Evolutionary conservation across 2,888 invertebrate species (phyloP), one percentile per base, ranked within the genome.

Genomic region (Lysandra bellargus): DNA sequence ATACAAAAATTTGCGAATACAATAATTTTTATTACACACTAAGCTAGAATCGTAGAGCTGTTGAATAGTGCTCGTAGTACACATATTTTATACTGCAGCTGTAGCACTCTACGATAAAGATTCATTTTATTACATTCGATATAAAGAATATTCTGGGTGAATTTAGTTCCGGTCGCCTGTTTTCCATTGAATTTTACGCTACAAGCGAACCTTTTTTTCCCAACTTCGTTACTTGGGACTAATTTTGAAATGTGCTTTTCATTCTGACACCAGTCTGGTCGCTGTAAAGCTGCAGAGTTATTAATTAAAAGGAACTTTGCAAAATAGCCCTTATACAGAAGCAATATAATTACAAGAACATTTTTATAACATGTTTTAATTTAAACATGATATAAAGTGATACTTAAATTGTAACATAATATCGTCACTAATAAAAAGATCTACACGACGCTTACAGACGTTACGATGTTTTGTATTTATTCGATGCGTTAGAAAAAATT

Each of bases 201-300:
- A 69, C 69, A 33, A 69, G 5, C 17, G 69, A 33, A 69, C 37
- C 33, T 14, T 69, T 69, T 69, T 69, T 69, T 69, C 14, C 33
- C 69, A 69, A 33, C 69, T 69, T 69, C 69, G 33, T 69, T 69
- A 37, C 69, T 69, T 69, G 69, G 9, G 69, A 69, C 69, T 69
- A 69, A 69, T 69, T 69, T 33, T 33, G 33, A 69, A 69, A 69
- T 69, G 69, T 37, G 33, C 69, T 69, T 69, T 69, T 69, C 33
- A 69, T 69, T 69, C 69, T 69, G 33, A 33, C 69, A 33, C 69
- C 69, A 69, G 64, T 64, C 4, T 17, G 4, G 69, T 69, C 69
- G 12, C 33, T 33, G 4, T 69, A 14, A 69, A 69, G 69, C 23
- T 23, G 23, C 33, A 6, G 69, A 69, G 33, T 69, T 69, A 69